Evolutionary conservation across 2,113 vertebrate genomes (phyloP), one percentile per base, ranked within the genome.

Genomic region (Rhabdornis inornatus): DNA sequence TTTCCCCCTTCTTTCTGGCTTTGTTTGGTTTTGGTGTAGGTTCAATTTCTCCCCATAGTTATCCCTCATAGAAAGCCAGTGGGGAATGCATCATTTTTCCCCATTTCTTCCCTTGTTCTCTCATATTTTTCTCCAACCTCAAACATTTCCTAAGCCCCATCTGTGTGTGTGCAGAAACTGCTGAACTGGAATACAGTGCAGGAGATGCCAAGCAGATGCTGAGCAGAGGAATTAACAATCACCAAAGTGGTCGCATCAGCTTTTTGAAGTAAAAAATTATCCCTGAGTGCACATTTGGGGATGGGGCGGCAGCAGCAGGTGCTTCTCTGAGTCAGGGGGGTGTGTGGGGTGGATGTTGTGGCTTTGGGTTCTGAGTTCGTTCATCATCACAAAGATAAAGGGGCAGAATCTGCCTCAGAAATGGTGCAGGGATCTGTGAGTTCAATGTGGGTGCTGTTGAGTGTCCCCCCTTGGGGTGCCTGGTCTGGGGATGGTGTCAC

Each of bases 211-310:
- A 92, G 77, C 77, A 96, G 80, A 87, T 89, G 91, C 94, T 72
- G 21, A 91, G 83, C 22, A 4, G 75, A 39, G 79, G 79, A 96
- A 93, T 94, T 94, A 86, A 83, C 47, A 74, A 55, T 93, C 88
- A 55, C 88, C 5, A 3, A 88, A 93, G 75, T 89, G 88, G 79
- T 78, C 76, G 76, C 82, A 94, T 96, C 93, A 93, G 94, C 94
- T 93, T 85, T 93, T 92, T 87, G 21, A 78, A 85, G 76, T 76
- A 37, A 90, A 77, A 95, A 95, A 88, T 92, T 82, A 61, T 91
- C 70, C 87, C 52, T 22, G 53, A 78, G 70, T 23, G 64, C 0
- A 35, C 13, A 0, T 66, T 59, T 87, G 68, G 83, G 83, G 83
- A 52, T 61, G 76, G 8, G 75, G 65, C n/a, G 5, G 66, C 23